Evolutionary conservation across 2,888 invertebrate genomes (phyloP).

Genomic region (Argyresthia goedartella): DNA sequence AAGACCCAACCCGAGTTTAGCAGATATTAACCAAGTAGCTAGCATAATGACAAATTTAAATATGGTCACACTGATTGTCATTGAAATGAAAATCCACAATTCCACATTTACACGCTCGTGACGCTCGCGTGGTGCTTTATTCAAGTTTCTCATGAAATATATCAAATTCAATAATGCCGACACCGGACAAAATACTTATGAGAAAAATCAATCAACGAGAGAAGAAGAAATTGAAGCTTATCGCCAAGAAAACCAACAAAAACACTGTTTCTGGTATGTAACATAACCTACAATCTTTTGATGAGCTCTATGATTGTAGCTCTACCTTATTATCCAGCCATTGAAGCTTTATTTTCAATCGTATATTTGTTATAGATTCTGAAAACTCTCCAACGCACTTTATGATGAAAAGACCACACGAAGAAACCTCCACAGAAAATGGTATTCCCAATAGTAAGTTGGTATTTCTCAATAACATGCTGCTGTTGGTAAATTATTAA

Average conservation of each 20-base stretch:
- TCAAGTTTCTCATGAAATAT: too few species aligned
- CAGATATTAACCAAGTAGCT: too few species aligned
- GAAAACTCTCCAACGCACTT: slow-evolving; percentile 16
- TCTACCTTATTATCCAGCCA: neutral
- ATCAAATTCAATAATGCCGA: slow-evolving; percentile 53
- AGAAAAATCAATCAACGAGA: slow-evolving; percentile 84
- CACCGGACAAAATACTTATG: slow-evolving; percentile 79
- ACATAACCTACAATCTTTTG: neutral
- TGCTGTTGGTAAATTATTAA: too few species aligned
- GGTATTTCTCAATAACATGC: neutral
- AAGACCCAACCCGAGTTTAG: too few species aligned
- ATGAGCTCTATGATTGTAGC: neutral
- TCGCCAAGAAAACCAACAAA: slow-evolving; percentile 55
- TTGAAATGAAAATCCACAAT: too few species aligned
- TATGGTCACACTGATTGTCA: too few species aligned
- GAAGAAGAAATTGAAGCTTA: slow-evolving; percentile 74
- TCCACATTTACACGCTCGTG: too few species aligned
- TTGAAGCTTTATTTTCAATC: neutral
- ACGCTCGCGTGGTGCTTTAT: too few species aligned
- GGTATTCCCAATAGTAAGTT: slow-evolving; percentile 36
- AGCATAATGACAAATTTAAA: too few species aligned
- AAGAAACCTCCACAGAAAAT: slow-evolving; percentile 18
- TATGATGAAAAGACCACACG: slow-evolving; percentile 33
- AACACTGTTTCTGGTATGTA: slow-evolving; percentile 11
- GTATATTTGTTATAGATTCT: slow-evolving; percentile 14